Base-by-base conservation (phyloP, 2,113 vertebrate genomes). In the Passer domesticus region DNA sequence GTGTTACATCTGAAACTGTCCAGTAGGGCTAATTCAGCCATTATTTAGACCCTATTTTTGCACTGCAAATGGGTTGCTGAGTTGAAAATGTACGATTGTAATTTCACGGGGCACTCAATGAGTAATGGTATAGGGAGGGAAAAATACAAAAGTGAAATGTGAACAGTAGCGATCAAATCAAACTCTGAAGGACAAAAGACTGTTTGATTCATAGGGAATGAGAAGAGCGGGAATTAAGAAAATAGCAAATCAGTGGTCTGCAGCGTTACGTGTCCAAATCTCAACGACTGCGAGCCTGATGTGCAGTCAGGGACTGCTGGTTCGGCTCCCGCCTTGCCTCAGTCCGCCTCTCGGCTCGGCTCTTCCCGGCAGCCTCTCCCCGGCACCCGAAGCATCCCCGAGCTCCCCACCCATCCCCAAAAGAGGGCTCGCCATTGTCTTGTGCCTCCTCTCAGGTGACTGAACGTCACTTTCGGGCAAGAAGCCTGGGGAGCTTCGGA, bases 1-100 rank as follows among this genome's bases (percentile, higher is more conserved):
- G 99, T 99, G 99, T 99, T 99, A 98, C 99, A 99, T 99, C 99
- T 99, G 98, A 99, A 99, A 99, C 99, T 99, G 99, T 99, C 99
- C 99, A 99, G 99, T 99, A 99, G 98, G 99, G 98, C 99, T 99
- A 99, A 99, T 98, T 98, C 98, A 98, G 98, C 98, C 99, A 99
- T 99, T 99, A 99, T 99, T 99, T 99, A 99, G 98, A 99, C 99
- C 98, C 97, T 98, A 98, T 98, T 98, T 99, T 99, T 97, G 97
- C 97, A 93, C 97, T 95, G 98, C 98, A 98, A 98, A 98, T 98
- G 98, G 98, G 98, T 98, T 98, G 98, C 98, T 99, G 99, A 99
- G 99, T 98, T 99, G 99, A 99, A 99, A 99, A 99, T 99, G 98
- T 98, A 98, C 98, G 97, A 98, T 99, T 99, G 98, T 98, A 99